Conservation (phyloP, 2,797 vertebrate species). For the Pangasius mekongensis region DNA sequence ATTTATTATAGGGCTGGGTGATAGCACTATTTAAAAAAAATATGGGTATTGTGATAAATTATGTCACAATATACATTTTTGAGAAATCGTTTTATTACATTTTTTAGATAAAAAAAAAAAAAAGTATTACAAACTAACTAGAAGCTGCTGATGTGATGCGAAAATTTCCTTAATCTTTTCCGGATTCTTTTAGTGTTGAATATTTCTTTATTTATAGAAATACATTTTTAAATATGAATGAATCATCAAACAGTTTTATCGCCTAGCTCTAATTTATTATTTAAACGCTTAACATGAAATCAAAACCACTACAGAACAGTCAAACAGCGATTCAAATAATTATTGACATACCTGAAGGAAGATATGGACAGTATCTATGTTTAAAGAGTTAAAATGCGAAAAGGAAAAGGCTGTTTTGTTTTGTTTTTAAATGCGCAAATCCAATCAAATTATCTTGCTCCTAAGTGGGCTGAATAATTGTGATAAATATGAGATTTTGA, state of each 20-base stretch:
- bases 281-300: background rate
- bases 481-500: background rate
- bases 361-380: background rate
- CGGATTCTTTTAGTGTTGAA: background rate
- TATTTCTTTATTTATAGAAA: background rate
- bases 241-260: background rate
- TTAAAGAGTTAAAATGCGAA: background rate
- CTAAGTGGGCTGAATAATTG: background rate
- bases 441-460: background rate
- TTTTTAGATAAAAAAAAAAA: too few species aligned
- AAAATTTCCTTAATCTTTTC: background rate
- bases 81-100: background rate
- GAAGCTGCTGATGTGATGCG: background rate
- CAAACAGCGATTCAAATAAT: background rate
- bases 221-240: background rate
- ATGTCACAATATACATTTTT: background rate
- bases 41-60: background rate
- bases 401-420: background rate
- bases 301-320: too few species aligned
- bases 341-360: background rate
- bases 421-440: background rate
- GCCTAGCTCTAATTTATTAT: background rate
- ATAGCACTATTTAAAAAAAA: background rate
- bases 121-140: background rate
- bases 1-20: background rate